phyloP scores from a whole-genome alignment of 1,140 invertebrate species.

The Hesperophylax magnus region DNA sequence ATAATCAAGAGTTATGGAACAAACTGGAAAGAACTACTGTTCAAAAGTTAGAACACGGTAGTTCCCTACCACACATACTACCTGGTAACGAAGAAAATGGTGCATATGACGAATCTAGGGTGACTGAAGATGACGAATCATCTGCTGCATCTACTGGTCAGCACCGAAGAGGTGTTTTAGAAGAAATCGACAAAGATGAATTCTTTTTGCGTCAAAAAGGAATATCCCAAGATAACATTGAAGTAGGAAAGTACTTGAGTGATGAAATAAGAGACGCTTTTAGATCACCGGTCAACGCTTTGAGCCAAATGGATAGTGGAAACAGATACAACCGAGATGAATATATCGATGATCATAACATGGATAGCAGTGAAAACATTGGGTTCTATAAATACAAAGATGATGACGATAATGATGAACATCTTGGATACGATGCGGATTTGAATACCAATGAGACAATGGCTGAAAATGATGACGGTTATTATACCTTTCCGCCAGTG shows the following conservation, averaged over 20 bases:
- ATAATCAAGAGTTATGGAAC: constrained; percentile 55
- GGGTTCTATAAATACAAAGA: constrained; percentile 53
- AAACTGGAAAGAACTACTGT: constrained; percentile 50
- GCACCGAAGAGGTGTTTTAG: constrained; percentile 76
- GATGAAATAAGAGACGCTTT: constrained; percentile 86
- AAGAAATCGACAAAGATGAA: constrained; percentile 89
- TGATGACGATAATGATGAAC: constrained; percentile 37
- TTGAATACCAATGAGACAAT: constrained; percentile 64
- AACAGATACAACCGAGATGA: constrained; percentile 60
- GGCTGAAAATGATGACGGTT: constrained; percentile 68
- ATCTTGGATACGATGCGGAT: constrained; percentile 58
- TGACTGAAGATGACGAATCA: constrained; percentile 53
- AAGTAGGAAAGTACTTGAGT: constrained; percentile 81
- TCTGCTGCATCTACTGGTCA: constrained; percentile 61
- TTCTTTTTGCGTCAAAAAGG: constrained; percentile 86
- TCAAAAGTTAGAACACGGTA: constrained; percentile 50
- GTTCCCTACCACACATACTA: constrained; percentile 45
- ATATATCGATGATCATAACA: constrained; percentile 61
- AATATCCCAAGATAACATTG: constrained; percentile 85
- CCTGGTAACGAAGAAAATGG: constrained; percentile 30
- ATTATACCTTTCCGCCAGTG: constrained; percentile 69
- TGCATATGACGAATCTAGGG: constrained; percentile 3
- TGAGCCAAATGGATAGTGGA: constrained; percentile 72
- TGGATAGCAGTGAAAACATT: constrained; percentile 64
- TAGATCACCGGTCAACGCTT: constrained; percentile 75